Conservation (phyloP, 1,140 invertebrate genomes). For the Philaenus spumarius region DNA sequence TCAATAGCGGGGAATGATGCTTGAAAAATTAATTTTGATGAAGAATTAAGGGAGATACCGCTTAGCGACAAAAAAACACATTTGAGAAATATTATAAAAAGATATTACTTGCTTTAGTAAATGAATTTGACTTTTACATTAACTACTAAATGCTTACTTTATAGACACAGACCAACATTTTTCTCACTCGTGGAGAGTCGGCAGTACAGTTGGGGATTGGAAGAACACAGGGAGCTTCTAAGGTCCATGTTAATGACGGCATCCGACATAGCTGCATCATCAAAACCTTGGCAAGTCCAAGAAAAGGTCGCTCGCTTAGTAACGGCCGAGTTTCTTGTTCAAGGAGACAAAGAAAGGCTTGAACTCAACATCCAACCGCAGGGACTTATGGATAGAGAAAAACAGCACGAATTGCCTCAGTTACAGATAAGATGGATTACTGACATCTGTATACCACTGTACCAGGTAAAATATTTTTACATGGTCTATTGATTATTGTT, state of each 20-base stretch:
- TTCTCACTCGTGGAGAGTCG: slow-evolving; percentile 45
- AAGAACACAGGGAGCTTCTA: slow-evolving; percentile 45
- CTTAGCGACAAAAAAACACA: too few species aligned
- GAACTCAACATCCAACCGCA: slow-evolving; percentile 47
- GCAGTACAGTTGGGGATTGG: slow-evolving; percentile 45
- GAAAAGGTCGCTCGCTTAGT: slow-evolving; percentile 42
- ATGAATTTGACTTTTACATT: too few species aligned
- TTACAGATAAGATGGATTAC: slow-evolving; percentile 42
- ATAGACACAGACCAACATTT: slow-evolving; percentile 48
- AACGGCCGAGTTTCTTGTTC: slow-evolving; percentile 40
- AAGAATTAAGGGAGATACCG: too few species aligned
- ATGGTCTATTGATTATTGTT: too few species aligned
- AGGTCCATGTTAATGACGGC: slow-evolving; percentile 62
- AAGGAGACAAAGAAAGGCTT: slow-evolving; percentile 55
- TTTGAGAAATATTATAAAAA: too few species aligned
- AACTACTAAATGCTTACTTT: too few species aligned
- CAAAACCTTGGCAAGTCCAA: slow-evolving; percentile 59
- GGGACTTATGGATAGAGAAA: slow-evolving; percentile 40
- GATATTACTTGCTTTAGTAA: too few species aligned
- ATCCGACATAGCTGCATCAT: slow-evolving; percentile 57
- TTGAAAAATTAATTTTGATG: too few species aligned
- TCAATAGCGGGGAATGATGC: too few species aligned
- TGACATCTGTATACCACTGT: slow-evolving; percentile 42
- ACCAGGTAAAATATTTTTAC: slow-evolving; percentile 38
- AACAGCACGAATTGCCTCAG: slow-evolving; percentile 40